Base-by-base conservation (phyloP, 2,113 vertebrate species). In the Malurus alboscapulatus region DNA sequence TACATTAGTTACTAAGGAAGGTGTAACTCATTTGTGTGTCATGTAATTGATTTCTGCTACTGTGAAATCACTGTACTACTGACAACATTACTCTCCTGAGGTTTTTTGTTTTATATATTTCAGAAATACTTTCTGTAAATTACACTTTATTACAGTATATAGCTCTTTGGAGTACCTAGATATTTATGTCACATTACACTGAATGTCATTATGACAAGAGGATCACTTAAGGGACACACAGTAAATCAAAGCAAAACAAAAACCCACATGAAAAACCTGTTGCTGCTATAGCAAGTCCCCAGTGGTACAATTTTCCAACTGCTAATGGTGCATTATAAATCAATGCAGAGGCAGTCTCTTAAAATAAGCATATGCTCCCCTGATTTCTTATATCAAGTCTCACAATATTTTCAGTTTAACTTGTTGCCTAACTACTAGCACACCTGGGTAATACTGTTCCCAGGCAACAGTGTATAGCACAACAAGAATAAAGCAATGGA, bases 401-500 rank as follows among this genome's bases (percentile, higher is more conserved):
- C 92, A 94, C 65, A 90, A 58, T 91, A 90, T 95, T 95, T 96
- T 89, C 76, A 90, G 72, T 94, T 96, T 91, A 94, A 95, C 77
- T 92, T 91, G 92, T 97, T 97, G 95, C 97, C 95, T 96, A 90
- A 96, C 95, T 91, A 96, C 92, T 88, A 92, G 88, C 87, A 96
- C 95, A 96, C 91, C 96, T 97, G 96, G 92, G 83, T 95, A 94
- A 96, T 61, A 53, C 45, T 63, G 95, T 96, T 94, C 47, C 96
- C 83, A 94, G 80, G 97, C 95, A 97, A 96, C 95, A 90, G 45
- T 5, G 4, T 63, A 44, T 75, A 96, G 76, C 94, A 96, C 79
- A 96, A 97, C 87, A 96, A 88, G 95, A 87, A 93, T 86, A 96
- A 95, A 97, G 94, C 82, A 90, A 74, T 95, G 96, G 95, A 96